A percentile compares a stretch with the other conserved stretches of the same genome.
These are phyloP conservation scores for Nesidiocoris tenuis DNA, from an alignment of 2,888 invertebrate genomes.

Conservation along the genomic window DNA sequence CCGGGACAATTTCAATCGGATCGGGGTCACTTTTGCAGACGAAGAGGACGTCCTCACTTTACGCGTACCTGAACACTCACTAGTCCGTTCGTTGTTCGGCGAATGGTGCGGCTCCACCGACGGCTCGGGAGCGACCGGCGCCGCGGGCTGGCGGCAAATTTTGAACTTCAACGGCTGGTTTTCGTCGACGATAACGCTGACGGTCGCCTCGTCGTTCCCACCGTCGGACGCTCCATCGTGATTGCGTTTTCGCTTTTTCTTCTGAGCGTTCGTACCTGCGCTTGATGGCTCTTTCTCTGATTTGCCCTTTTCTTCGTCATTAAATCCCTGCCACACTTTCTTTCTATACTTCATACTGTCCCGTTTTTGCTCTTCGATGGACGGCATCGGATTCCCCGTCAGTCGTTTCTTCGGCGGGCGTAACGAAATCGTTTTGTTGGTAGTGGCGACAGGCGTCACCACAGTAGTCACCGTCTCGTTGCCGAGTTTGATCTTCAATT, in stretches of 20 bases:
- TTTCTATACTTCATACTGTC: conserved; percentile 86
- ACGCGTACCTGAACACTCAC: conserved; percentile 57
- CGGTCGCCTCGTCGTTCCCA: conserved; percentile 52
- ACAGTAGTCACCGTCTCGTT: conserved; percentile 42
- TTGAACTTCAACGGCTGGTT: conserved; percentile 71
- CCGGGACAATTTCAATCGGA: conserved; percentile 79
- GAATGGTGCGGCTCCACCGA: conserved; percentile 50
- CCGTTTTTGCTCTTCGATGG: conserved; percentile 75
- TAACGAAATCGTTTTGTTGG: conserved; percentile 55
- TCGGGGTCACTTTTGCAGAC: conserved; percentile 66
- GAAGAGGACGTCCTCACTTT: conserved; percentile 63
- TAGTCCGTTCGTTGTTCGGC: conserved; percentile 54
- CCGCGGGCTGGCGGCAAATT: conserved; percentile 63
- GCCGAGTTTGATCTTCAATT: conserved; percentile 76
- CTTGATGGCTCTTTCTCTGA: conserved; percentile 49
- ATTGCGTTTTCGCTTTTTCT: conserved; percentile 55
- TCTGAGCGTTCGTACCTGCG: conserved; percentile 49
- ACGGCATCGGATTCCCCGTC: conserved; percentile 61
- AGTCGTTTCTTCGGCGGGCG: conserved; percentile 82
- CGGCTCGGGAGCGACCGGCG: conserved; percentile 52
- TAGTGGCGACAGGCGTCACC: conserved; percentile 52
- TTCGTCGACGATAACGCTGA: conserved; percentile 62
- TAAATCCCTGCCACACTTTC: conserved; percentile 80
- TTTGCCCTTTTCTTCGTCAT: conserved; percentile 56
- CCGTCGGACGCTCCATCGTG: conserved; percentile 25